phyloP scores from a whole-genome alignment of 2,888 invertebrate species.

The Habrosyne pyritoides region DNA sequence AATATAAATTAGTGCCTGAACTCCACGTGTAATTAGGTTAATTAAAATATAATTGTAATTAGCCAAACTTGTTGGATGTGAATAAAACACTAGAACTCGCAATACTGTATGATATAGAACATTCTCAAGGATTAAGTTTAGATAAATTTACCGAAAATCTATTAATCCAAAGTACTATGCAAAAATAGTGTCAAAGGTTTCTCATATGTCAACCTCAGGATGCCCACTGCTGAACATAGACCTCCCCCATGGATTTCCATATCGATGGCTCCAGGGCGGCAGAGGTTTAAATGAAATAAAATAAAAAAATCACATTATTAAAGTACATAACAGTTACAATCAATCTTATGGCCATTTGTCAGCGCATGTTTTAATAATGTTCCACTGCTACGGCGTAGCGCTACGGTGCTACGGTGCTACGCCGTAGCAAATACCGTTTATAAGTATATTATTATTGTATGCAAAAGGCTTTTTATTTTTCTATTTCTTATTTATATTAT shows the following conservation, averaged over 20 bases:
- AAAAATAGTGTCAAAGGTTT: too few relatives aligned
- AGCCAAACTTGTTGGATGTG: neutral
- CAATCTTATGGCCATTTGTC: neutral
- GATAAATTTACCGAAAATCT: too few relatives aligned
- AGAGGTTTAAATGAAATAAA: too few relatives aligned
- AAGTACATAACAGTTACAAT: neutral
- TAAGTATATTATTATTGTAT: neutral
- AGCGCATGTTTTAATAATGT: constrained; percentile 7
- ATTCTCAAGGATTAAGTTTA: too few relatives aligned
- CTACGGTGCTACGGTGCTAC: constrained; percentile 8
- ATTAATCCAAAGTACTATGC: too few relatives aligned
- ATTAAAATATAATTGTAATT: neutral
- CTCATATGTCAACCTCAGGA: too few relatives aligned
- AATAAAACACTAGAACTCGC: neutral
- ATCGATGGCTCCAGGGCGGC: too few relatives aligned
- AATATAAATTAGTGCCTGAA: neutral
- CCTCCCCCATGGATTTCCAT: too few relatives aligned
- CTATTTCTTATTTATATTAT: too few relatives aligned
- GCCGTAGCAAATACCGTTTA: constrained; percentile 13
- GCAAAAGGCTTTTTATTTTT: too few relatives aligned
- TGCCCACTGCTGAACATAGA: too few relatives aligned
- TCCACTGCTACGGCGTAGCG: constrained; percentile 8
- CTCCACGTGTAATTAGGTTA: neutral
- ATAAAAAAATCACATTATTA: neutral
- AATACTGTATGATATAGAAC: too few relatives aligned